Base-by-base conservation (phyloP, 2,888 invertebrate genomes). In the Eurytoma adleriae region DNA sequence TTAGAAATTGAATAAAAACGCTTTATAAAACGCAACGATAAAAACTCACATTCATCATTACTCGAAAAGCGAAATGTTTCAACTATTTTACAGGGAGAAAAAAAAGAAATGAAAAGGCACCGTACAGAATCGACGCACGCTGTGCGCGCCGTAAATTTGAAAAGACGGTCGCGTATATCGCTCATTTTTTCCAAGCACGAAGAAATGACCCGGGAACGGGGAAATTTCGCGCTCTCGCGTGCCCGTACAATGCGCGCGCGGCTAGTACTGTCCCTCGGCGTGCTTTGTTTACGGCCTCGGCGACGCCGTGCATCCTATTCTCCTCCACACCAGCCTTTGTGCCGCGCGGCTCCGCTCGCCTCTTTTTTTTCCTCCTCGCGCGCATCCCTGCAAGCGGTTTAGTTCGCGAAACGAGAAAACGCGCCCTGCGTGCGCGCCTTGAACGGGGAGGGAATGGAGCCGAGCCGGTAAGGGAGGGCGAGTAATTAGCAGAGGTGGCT, bases 191-290 rank as follows among this genome's bases (percentile, higher is more conserved):
- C 52, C 30, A 54, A 10, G 24, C 54, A 16, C 20, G 16, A 62
- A 59, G 59, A 59, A 40, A 10, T 64, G 64, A 16, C 64, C 14
- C 40, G 73, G 48, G 54, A 20, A 52, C 50, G 2, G 13, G 59
- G 16, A 50, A 61, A 57, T 75, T 74, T 75, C 40, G 67, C 74
- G 50, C 59, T 75, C 67, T 59, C 74, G 57, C 24, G 54, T 62
- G 48, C 16, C 27, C 30, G 20, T 30, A 66, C 64, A 67, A 67
- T 70, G 56, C 59, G 59, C 52, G 50, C 67, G 16, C n/a, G 27
- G 40, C 68, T 14, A 40, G 40, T 40, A 1, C 40, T 40, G 40
- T 40, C 40, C 40, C 40, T 40, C 27, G 30, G 18, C 72, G 48
- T 24, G n/a, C 2, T 18, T 59, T 52, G 27, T 27, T 59, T 67